Evolutionary conservation across 2,888 invertebrate species (phyloP), one percentile per base, ranked within the genome.

Genomic region (Leucophora obtusa): DNA sequence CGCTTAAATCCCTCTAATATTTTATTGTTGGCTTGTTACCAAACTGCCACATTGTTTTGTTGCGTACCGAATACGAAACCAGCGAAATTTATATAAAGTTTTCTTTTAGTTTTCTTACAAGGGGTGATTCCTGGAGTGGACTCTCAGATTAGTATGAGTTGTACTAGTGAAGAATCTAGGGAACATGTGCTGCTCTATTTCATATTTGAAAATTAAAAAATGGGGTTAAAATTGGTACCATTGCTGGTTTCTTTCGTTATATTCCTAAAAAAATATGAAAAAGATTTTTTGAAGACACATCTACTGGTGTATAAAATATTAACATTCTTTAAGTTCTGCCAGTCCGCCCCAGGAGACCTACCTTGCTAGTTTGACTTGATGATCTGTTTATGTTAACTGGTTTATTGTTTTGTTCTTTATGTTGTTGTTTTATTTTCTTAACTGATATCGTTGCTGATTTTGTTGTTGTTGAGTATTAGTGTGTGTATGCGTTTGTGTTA

Each of bases 331-430:
- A n/a, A n/a, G n/a, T n/a, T n/a, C n/a, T n/a, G n/a, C n/a, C n/a
- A n/a, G n/a, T n/a, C n/a, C n/a, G n/a, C n/a, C n/a, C n/a, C n/a
- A n/a, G n/a, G n/a, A n/a, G n/a, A n/a, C n/a, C n/a, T n/a, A n/a
- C n/a, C n/a, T 75, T 72, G 59, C 62, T 63, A 8, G 58, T 63
- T 73, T 80, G 59, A 77, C 66, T 79, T 82, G 82, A 74, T 75
- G 78, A 81, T 73, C 76, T 76, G 81, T 77, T 81, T 76, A 76
- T 76, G 81, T 81, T 77, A 77, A 81, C 81, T 81, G 81, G 81
- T 81, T 81, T 81, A 66, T 74, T 77, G 65, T 77, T 73, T 69
- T 79, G 58, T 65, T 53, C 15, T 28, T 28, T 3, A 28, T 50
- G 54, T 56, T 69, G 65, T 71, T 71, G 15, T 6, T 35, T 11